Evolutionary conservation across 1,140 invertebrate species (phyloP).

Genomic region (Eulimnadia texana): DNA sequence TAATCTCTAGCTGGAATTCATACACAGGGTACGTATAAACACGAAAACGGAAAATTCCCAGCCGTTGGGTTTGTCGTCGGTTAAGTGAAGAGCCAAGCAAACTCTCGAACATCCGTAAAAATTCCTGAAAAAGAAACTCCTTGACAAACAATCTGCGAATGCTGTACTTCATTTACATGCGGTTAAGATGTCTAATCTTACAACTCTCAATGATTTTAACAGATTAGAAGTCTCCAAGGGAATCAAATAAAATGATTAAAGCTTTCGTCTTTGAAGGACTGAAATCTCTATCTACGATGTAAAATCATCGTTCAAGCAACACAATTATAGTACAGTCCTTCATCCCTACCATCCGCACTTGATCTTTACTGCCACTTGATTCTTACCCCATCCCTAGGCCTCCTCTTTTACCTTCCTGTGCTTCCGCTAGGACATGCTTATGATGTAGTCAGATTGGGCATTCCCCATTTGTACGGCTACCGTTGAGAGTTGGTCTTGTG

Average conservation of each 20-base stretch:
- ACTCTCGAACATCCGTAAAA: conserved; percentile 44
- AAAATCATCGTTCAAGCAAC: no score
- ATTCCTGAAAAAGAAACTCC: conserved; percentile 23
- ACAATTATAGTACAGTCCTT: no score
- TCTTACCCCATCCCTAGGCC: no score
- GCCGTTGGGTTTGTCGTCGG: conserved; percentile 35
- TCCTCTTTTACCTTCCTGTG: no score
- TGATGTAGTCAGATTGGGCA: no score
- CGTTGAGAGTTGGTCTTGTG: no score
- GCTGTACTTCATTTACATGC: background rate
- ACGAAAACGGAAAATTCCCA: conserved; percentile 45
- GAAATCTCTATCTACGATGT: background rate
- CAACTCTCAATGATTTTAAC: conserved; percentile 28
- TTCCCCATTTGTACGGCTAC: no score
- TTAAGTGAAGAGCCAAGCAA: conserved; percentile 43
- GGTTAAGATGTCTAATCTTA: conserved; percentile 33
- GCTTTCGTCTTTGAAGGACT: background rate
- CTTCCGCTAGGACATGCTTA: no score
- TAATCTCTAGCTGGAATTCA: conserved; percentile 15
- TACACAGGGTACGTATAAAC: conserved; percentile 36
- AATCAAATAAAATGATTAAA: background rate
- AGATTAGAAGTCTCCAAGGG: background rate
- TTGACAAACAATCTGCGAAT: background rate
- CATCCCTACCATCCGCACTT: no score
- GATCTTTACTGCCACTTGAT: no score